Conservation (phyloP, 2,888 invertebrate species). For the Brenthis ino region DNA sequence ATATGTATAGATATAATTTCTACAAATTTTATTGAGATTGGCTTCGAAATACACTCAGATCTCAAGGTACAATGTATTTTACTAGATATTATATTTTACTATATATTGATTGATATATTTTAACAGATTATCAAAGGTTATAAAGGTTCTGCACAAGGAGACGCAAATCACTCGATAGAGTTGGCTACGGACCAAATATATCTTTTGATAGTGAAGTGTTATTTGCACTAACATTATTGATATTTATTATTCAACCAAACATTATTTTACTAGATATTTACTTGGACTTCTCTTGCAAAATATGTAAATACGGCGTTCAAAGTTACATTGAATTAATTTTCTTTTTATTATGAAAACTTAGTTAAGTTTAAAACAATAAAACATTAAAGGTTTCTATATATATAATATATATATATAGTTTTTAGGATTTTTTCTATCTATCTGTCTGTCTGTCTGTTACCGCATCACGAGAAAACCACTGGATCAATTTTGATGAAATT, state of each 20-base stretch:
- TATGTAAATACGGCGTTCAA: too few species aligned
- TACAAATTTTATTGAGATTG: background rate
- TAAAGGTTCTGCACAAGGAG: conserved; percentile 24
- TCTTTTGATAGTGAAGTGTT: conserved; percentile 14
- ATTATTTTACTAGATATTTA: background rate
- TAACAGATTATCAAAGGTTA: conserved; percentile 20
- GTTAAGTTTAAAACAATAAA: too few species aligned
- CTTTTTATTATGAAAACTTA: too few species aligned
- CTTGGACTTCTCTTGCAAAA: background rate
- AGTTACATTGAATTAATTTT: too few species aligned
- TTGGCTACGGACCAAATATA: conserved; percentile 31
- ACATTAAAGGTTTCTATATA: too few species aligned
- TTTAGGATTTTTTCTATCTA: too few species aligned
- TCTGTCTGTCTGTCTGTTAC: too few species aligned
- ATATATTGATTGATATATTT: background rate
- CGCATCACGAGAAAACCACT: too few species aligned
- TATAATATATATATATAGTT: too few species aligned
- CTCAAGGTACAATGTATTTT: background rate
- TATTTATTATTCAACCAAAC: conserved; percentile 8
- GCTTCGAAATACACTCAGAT: background rate
- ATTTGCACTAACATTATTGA: conserved; percentile 13
- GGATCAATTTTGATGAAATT: too few species aligned
- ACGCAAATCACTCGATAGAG: conserved; percentile 35
- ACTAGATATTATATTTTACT: background rate
- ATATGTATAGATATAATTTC: background rate